Evolutionary conservation across 2,888 invertebrate species (phyloP), one percentile per base, ranked within the genome.

Genomic region (Pammene fasciana): DNA sequence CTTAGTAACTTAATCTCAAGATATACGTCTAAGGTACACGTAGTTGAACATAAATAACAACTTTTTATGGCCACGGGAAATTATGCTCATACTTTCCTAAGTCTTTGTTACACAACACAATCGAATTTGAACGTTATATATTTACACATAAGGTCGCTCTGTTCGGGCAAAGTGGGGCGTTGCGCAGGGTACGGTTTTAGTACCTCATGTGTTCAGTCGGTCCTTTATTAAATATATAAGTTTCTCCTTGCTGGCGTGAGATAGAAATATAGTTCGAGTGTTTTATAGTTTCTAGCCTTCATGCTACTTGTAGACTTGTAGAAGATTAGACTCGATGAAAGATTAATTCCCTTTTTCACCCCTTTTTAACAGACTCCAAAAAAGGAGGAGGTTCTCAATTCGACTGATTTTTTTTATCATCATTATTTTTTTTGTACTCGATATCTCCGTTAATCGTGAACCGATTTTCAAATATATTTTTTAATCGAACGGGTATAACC

Each of bases 221-320:
- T 26, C 14, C 59, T 59, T 59, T 59, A 59, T 59, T 59, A 45
- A 59, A 59, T 59, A 26, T 45, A 45, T 9, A 45, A 45, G 34
- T 59, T 46, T 46, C 45, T 46, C n/a, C 26, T 26, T 26, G 4
- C 4, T 26, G 34, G 11, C 5, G 50, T 18, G 11, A 18, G 0
- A 18, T 9, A 50, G 50, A 11, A 26, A 11, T 6, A 43, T 0
- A 1, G 11, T n/a, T n/a, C 7, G 10, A 11, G 43, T 43, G 43
- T 10, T 43, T 43, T 43, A 43, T 43, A 11, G 43, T 43, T 11
- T 26, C 26, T 26, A 26, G 26, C 26, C 26, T 26, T 4, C 26
- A 26, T 4, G 26, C 26, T 1, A 3, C 26, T 26, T 26, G 26
- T 26, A 26, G 26, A 26, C 2, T 26, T 26, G 4, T 26, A 26